A percentile compares a stretch with the other conserved stretches of the same genome.
Conservation (phyloP, 2,113 vertebrate genomes). For the Anseranas semipalmata region DNA sequence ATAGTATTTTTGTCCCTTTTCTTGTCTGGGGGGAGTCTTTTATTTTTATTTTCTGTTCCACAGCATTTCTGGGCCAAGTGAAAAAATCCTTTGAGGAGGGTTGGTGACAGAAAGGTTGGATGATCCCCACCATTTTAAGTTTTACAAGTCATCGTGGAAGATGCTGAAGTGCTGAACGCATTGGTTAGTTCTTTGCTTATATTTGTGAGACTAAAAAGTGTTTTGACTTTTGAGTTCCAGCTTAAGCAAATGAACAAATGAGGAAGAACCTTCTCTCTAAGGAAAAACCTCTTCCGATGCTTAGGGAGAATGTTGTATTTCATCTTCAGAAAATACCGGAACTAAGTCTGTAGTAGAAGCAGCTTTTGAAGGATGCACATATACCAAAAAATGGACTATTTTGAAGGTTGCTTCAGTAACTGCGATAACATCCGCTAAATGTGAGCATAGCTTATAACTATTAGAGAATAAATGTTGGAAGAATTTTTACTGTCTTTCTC, state of each 20-base stretch:
- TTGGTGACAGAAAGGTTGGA: not conserved
- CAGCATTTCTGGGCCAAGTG: not conserved
- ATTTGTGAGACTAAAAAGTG: not conserved
- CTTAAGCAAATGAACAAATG: not conserved
- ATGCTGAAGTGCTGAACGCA: not conserved
- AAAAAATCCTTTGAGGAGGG: not conserved
- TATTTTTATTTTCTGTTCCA: not conserved
- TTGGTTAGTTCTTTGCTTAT: not conserved
- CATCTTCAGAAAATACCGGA: not conserved
- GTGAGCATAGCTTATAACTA: fast-evolving
- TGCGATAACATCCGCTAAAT: fast-evolving
- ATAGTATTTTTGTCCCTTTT: not conserved
- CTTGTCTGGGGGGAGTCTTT: not conserved
- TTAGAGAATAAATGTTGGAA: not conserved
- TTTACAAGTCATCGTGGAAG: not conserved
- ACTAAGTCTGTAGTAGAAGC: not conserved
- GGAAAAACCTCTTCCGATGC: not conserved
- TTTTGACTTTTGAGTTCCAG: not conserved
- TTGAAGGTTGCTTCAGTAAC: not conserved
- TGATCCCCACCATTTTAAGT: not conserved
- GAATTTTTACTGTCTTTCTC: not conserved
- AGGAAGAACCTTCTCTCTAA: not conserved
- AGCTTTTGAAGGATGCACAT: fast-evolving
- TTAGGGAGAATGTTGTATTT: not conserved
- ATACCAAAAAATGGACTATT: not conserved